A percentile compares a stretch with the other conserved stretches of the same genome.
Conservation (phyloP, 2,797 vertebrate genomes). For the Falco concolor region DNA sequence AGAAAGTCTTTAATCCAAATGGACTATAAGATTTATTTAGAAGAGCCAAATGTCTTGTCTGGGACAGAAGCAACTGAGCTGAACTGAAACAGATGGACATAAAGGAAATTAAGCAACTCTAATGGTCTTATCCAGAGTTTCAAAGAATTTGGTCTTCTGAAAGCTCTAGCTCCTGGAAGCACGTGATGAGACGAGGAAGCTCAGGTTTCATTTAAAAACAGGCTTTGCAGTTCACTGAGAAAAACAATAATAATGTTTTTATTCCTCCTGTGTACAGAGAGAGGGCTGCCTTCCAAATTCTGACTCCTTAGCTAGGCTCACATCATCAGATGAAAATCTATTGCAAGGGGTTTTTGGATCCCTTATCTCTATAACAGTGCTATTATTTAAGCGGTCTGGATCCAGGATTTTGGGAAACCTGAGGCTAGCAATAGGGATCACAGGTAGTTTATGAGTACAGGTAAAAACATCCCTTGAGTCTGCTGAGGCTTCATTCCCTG, state of each 20-base stretch:
- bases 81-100: conserved; percentile 61
- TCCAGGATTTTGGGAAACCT: not conserved
- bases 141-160: conserved; percentile 35
- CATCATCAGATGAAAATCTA: not conserved
- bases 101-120: conserved; percentile 65
- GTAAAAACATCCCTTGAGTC: not conserved
- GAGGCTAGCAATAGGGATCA: not conserved
- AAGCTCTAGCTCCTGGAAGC: conserved; percentile 36
- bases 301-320: not conserved
- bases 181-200: conserved; percentile 6
- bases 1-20: conserved; percentile 66
- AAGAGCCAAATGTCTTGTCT: conserved; percentile 64
- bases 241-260: conserved; percentile 31
- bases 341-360: not conserved
- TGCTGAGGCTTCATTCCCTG: not conserved
- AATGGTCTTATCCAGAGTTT: conserved; percentile 57
- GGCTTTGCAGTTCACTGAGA: conserved; percentile 44
- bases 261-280: not conserved
- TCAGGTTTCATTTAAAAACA: conserved; percentile 55
- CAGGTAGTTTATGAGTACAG: not conserved
- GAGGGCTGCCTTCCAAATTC: not conserved
- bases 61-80: conserved; percentile 62
- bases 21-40: conserved; percentile 62
- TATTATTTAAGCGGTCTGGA: not conserved
- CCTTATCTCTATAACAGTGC: not conserved